These are phyloP conservation scores for Drosophila borealis DNA, from an alignment of 2,888 invertebrate genomes.

Conservation along the genomic window DNA sequence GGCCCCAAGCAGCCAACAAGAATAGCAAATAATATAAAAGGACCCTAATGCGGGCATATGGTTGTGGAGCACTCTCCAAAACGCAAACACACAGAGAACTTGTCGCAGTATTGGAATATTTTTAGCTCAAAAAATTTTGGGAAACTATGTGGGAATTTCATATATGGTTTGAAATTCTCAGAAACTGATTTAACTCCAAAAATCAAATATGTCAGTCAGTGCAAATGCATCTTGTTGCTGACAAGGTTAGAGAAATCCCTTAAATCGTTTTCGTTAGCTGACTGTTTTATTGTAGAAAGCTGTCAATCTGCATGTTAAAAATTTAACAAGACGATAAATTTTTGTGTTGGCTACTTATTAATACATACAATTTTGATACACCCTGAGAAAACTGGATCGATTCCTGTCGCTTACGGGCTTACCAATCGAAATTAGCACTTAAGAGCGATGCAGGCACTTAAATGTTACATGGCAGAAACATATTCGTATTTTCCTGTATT, in stretches of 20 bases:
- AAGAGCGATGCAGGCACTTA: slow-evolving; percentile 20
- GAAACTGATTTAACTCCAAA: slow-evolving; percentile 1
- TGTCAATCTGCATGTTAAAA: too few relatives aligned
- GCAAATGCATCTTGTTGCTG: too few relatives aligned
- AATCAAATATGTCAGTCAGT: neutral
- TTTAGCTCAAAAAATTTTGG: neutral
- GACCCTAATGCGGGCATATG: slow-evolving; percentile 16
- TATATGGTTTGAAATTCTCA: neutral
- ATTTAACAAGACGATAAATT: too few relatives aligned
- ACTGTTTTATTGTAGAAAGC: too few relatives aligned
- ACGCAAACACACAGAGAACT: slow-evolving; percentile 5
- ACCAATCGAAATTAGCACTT: slow-evolving; percentile 6
- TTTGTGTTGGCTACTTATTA: too few relatives aligned
- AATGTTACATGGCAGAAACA: slow-evolving; percentile 20
- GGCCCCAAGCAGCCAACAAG: slow-evolving; percentile 21
- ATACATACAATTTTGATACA: too few relatives aligned
- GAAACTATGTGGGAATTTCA: neutral
- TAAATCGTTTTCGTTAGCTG: too few relatives aligned
- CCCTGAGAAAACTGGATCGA: neutral
- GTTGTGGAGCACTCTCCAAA: slow-evolving; percentile 8
- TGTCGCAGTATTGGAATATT: slow-evolving; percentile 11
- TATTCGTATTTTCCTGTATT: slow-evolving; percentile 20
- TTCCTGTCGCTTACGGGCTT: neutral
- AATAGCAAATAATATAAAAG: slow-evolving; percentile 9
- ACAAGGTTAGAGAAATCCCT: too few relatives aligned